These are phyloP conservation scores for Coenonympha glycerion DNA, from an alignment of 2,888 invertebrate species.

Conservation along the genomic window DNA sequence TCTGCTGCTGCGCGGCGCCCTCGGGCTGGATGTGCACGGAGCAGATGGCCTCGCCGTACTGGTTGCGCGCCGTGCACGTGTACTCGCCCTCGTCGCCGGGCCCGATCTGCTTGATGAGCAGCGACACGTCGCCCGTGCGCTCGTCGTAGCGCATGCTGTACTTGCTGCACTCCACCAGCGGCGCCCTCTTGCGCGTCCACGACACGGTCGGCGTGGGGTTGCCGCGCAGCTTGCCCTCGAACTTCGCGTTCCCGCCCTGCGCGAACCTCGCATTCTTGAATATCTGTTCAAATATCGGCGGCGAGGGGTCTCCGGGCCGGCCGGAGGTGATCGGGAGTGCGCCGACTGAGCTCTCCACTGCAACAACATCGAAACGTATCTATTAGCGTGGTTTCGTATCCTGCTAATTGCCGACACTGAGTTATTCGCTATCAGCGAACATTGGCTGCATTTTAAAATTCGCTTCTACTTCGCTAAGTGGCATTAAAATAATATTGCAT, in stretches of 20 bases:
- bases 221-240: conserved; percentile 93
- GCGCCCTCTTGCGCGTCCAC: conserved; percentile 91
- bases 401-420: not conserved
- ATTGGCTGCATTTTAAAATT: too few species aligned
- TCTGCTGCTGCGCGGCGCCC: conserved; percentile 83
- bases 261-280: conserved; percentile 96
- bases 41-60: conserved; percentile 97
- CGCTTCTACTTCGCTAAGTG: too few species aligned
- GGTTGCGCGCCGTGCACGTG: conserved; percentile 95
- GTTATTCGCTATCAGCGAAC: too few species aligned
- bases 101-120: conserved; percentile 95
- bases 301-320: conserved; percentile 85
- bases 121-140: conserved; percentile 90
- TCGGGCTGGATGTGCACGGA: conserved; percentile 96
- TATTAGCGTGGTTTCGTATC: not conserved
- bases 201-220: conserved; percentile 94
- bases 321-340: conserved; percentile 58
- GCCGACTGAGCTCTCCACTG: conserved; percentile 80
- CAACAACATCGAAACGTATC: conserved; percentile 52
- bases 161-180: conserved; percentile 88
- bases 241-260: conserved; percentile 94
- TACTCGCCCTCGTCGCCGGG: conserved; percentile 98
- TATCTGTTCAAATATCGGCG: conserved; percentile 96
- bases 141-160: conserved; percentile 94
- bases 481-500: too few species aligned